phyloP scores from a whole-genome alignment of 2,888 invertebrate species.

The Pseudoips prasinana region DNA sequence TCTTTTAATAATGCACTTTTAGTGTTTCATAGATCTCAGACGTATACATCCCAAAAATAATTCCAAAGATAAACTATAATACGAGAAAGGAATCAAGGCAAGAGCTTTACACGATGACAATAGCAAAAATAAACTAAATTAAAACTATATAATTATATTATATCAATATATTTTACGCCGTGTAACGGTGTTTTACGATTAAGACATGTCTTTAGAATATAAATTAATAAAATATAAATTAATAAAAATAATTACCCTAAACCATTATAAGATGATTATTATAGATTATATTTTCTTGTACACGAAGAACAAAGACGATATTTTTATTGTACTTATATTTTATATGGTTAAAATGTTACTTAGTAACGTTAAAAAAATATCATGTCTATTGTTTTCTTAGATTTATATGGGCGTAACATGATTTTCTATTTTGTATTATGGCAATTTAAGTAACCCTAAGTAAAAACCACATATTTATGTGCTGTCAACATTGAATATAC shows the following conservation, averaged over 20 bases:
- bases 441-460: too few species aligned
- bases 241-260: not conserved
- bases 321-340: conserved; percentile 32
- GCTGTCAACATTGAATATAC: too few species aligned
- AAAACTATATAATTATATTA: conserved; percentile 28
- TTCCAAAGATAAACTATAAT: conserved; percentile 52
- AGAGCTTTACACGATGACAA: conserved; percentile 71
- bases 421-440: too few species aligned
- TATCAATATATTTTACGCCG: conserved; percentile 46
- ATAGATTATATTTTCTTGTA: conserved; percentile 36
- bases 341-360: conserved; percentile 23
- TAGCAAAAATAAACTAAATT: conserved; percentile 45
- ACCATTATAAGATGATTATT: conserved; percentile 3
- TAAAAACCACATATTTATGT: too few species aligned
- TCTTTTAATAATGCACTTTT: conserved; percentile 1
- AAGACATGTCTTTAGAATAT: conserved; percentile 17
- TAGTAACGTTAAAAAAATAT: conserved; percentile 14
- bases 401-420: conserved; percentile 14
- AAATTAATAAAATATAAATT: conserved; percentile 1
- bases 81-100: conserved; percentile 24
- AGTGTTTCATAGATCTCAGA: conserved; percentile 51
- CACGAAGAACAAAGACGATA: conserved; percentile 27
- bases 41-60: conserved; percentile 59
- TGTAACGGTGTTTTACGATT: conserved; percentile 43
- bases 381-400: too few species aligned